Evolutionary conservation across 2,113 vertebrate species (phyloP), one percentile per base, ranked within the genome.

Genomic region (Nycticryphes semicollaris): DNA sequence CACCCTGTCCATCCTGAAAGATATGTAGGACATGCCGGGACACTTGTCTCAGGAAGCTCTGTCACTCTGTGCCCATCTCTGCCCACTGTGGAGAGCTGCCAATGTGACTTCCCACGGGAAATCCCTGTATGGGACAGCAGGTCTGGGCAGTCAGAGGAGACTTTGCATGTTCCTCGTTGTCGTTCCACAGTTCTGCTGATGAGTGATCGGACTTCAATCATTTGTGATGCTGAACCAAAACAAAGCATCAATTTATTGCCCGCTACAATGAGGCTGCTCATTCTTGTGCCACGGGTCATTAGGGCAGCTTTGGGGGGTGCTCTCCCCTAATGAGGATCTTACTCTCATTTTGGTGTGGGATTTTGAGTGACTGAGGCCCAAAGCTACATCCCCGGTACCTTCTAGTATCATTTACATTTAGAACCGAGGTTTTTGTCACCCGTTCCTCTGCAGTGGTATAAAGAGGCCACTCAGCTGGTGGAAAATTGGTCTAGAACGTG

Each of bases 1-100:
- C 63, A 33, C 13, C 16, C 24, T 2, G 1, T 6, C 47, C 41
- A 7, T 37, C 30, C 48, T 4, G 0, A 33, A 57, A 54, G 72
- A 41, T 1, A 4, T 1, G 1, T 16, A 41, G 54, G 27, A 37
- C 45, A 35, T 7, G 23, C 39, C 0, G 0, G 80, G 37, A 7
- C 14, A 11, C 28, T 48, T 3, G 0, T 15, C 21, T 39, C 64
- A 25, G 60, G 64, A 41, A 60, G 25, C 59, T 69, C 69, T 18
- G 3, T 10, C 33, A 28, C 50, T 51, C 78, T 68, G 35, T 50
- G 57, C n/a, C 24, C 7, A 12, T 19, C 48, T n/a, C 45, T 51
- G 11, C 37, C 54, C 70, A 17, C 22, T 2, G 11, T 5, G 69
- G 22, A 24, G 53, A 51, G 66, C 66, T 85, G 21, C 48, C 75